A percentile compares a stretch with the other conserved stretches of the same genome.
These are phyloP conservation scores for Trididemnum miniatum DNA, from an alignment of 23 tunicate species.

Conservation along the genomic window DNA sequence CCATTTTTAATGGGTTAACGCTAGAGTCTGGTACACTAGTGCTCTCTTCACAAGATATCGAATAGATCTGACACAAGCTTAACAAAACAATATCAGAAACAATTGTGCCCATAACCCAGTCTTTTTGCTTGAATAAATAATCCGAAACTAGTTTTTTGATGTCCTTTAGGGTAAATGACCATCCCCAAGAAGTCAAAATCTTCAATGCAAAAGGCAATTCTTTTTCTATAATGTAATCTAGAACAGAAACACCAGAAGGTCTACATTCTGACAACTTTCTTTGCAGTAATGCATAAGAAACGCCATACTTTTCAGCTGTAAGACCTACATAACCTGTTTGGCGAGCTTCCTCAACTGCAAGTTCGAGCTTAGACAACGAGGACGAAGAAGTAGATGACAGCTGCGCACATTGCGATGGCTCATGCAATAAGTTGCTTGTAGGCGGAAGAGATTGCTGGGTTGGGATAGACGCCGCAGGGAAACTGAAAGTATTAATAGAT, in stretches of 20 bases:
- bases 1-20: constrained; percentile 20
- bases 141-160: not conserved
- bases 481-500: not conserved
- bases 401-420: not conserved
- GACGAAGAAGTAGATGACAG: not conserved
- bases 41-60: not conserved
- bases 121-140: not conserved
- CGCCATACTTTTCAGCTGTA: constrained; percentile 18
- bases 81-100: not conserved
- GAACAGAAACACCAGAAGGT: not conserved
- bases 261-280: not conserved
- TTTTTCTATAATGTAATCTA: not conserved
- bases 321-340: not conserved
- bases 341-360: constrained; percentile 25
- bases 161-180: not conserved
- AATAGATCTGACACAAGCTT: not conserved
- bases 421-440: not conserved
- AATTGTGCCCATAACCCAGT: not conserved
- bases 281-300: constrained; percentile 1
- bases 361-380: not conserved
- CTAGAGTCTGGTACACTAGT: not conserved
- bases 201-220: not conserved
- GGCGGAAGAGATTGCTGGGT: not conserved
- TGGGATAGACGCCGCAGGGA: not conserved
- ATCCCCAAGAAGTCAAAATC: constrained; percentile 10